Base-by-base conservation (phyloP, 92 coral and sea anemone species). In the Muricea muricata region DNA sequence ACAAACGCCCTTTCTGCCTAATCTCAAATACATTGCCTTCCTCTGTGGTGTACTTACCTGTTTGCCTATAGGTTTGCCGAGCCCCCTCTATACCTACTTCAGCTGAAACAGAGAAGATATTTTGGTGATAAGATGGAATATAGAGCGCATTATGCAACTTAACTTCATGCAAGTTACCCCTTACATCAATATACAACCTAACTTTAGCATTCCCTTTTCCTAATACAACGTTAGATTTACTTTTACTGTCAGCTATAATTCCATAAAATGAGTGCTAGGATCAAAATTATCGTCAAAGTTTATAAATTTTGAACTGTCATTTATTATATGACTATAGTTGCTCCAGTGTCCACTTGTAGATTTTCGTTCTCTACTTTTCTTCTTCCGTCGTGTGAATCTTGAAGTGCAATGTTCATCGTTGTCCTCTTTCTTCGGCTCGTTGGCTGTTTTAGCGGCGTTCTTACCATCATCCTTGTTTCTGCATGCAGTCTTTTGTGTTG, bases 211-310 rank as follows among this genome's bases (percentile, higher is more conserved):
- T 76, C 20, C 82, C 85, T 24, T 34, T 88, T 15, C 70, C 77
- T 12, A 78, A 67, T 25, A 76, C 85, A 52, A 88, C 85, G 26
- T 77, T 84, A 76, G 88, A 66, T 48, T 77, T 78, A 46, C 80
- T n/a, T n/a, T n/a, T 84, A 25, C 88, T 88, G 84, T 88, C 85
- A 0, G 91, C 86, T 54, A n/a, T n/a, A 79, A 34, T 20, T 84
- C 88, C 42, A 78, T 69, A 18, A 30, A 78, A 47, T 88, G 91
- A 15, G 79, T 72, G 11, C 66, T 78, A 13, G 88, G 47, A 4
- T 63, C 83, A 26, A 82, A 82, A 9, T 75, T 28, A 23, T 42
- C 35, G 58, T 86, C 90, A 58, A 86, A 86, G 39, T 70, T 80
- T 24, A 70, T 40, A 45, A 80, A 86, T 68, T 80, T 69, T 25